phyloP scores from a whole-genome alignment of 2,797 vertebrate genomes.

The Phataginus tetradactyla region DNA sequence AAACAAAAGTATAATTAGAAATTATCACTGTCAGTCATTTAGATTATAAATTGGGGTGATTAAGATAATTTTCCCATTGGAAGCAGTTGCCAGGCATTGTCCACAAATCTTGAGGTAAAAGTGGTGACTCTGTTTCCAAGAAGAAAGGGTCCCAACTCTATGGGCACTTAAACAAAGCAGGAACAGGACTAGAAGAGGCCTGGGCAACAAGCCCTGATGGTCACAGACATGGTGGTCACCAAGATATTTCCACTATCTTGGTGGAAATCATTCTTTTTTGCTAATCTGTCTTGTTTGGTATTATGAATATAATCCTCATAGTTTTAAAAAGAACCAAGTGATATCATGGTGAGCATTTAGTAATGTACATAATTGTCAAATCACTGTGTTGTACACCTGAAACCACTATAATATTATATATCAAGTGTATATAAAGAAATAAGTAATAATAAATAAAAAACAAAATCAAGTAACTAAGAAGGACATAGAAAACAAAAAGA shows the following conservation, averaged over 20 bases:
- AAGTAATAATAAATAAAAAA: too few species aligned
- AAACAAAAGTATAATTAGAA: not conserved
- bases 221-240: not conserved
- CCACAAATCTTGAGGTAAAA: not conserved
- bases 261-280: not conserved
- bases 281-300: not conserved
- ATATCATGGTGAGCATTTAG: not conserved
- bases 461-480: not conserved
- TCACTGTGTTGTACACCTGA: too few species aligned
- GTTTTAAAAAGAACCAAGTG: not conserved
- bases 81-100: not conserved
- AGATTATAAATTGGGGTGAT: not conserved
- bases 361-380: too few species aligned
- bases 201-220: too few species aligned
- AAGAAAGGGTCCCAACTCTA: not conserved
- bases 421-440: too few species aligned
- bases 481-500: not conserved
- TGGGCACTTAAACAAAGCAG: not conserved
- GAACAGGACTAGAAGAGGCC: too few species aligned
- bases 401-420: too few species aligned
- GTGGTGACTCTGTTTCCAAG: not conserved
- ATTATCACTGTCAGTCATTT: not conserved
- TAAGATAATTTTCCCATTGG: not conserved
- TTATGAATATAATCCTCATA: not conserved
- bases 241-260: not conserved